A percentile compares a stretch with the other conserved stretches of the same genome.
Conservation (phyloP, 1,140 invertebrate genomes). For the Apocrypta bakeri region DNA sequence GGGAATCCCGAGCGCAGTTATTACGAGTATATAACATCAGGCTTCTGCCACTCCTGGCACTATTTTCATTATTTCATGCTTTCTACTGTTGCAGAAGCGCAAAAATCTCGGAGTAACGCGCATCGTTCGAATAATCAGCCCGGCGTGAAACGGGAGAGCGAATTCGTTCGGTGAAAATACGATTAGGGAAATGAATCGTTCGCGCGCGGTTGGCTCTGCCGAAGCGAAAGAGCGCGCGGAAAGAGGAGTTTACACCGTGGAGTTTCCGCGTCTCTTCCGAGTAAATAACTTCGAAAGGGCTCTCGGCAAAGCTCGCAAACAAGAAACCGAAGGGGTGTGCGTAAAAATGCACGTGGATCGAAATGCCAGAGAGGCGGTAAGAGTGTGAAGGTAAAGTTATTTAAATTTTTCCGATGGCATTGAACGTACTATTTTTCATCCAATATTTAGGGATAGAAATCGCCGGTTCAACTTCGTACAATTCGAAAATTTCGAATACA, state of each 20-base stretch:
- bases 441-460: no score
- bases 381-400: no score
- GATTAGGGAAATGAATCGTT: conserved; percentile 31
- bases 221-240: neutral
- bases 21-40: neutral
- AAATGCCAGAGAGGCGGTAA: no score
- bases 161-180: conserved; percentile 27
- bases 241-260: neutral
- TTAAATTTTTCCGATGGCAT: no score
- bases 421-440: no score
- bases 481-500: no score
- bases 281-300: conserved; percentile 24
- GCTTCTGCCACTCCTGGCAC: no score
- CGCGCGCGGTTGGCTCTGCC: neutral
- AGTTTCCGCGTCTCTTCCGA: conserved; percentile 1
- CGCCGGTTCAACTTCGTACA: no score
- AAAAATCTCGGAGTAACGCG: neutral
- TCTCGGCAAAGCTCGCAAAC: neutral
- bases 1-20: neutral
- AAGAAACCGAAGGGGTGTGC: neutral
- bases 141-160: no score
- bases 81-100: neutral
- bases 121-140: neutral
- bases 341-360: neutral
- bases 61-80: neutral